A percentile compares a stretch with the other conserved stretches of the same genome.
These are phyloP conservation scores for Lontra canadensis DNA, from an alignment of 2,113 vertebrate species.

Conservation along the genomic window DNA sequence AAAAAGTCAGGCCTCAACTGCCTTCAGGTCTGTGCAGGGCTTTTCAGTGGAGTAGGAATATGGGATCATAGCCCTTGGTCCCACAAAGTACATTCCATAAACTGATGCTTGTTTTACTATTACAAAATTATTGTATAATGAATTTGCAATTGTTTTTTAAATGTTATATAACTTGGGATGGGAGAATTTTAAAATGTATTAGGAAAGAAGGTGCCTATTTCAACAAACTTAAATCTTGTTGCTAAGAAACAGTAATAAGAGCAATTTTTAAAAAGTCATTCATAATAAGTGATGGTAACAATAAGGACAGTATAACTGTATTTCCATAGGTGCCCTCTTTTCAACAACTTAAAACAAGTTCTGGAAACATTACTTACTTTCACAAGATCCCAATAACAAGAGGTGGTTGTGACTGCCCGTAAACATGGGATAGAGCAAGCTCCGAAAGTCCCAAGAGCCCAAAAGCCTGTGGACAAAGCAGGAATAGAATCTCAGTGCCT, in stretches of 20 bases:
- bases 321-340: not conserved
- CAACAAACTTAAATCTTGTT: not conserved
- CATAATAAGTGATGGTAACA: not conserved
- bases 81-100: not conserved
- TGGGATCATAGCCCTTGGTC: not conserved
- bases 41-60: not conserved
- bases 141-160: slow-evolving; percentile 5
- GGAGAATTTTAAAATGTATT: not conserved
- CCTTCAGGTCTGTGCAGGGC: not conserved
- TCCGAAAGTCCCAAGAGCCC: slow-evolving; percentile 13
- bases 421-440: not conserved
- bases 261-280: not conserved
- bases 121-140: not conserved
- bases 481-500: not conserved
- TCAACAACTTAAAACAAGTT: slow-evolving; percentile 24
- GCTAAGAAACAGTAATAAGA: not conserved
- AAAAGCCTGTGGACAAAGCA: not conserved
- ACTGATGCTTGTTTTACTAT: slow-evolving; percentile 12
- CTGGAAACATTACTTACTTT: not conserved
- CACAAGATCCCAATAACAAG: not conserved
- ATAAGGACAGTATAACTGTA: not conserved
- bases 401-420: not conserved
- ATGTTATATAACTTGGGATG: not conserved
- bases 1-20: not conserved
- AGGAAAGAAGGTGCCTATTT: not conserved